Percentiles rank a stretch among this genome's conserved stretches.
Conservation (phyloP, 2,888 invertebrate species). For the Marronus borbonicus region DNA sequence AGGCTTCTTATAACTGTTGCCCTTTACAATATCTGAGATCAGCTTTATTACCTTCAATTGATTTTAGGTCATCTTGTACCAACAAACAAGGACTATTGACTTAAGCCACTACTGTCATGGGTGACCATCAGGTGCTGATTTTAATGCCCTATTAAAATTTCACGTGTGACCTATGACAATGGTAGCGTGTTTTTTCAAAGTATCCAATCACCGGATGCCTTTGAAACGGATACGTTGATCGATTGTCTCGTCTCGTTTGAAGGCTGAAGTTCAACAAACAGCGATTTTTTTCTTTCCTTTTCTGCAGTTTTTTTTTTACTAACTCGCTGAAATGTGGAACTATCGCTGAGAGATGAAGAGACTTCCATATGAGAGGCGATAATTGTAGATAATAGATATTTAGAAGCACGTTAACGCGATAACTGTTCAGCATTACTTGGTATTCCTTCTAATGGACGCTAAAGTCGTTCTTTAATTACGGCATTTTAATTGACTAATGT, state of each 20-base stretch:
- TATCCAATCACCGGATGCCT: neutral
- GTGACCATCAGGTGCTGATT: too few relatives aligned
- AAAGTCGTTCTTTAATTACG: neutral
- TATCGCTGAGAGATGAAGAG: too few relatives aligned
- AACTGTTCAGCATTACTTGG: slow-evolving; percentile 15
- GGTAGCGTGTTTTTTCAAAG: too few relatives aligned
- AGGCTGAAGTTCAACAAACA: slow-evolving; percentile 35
- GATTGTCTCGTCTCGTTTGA: slow-evolving; percentile 7
- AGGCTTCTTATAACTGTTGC: too few relatives aligned
- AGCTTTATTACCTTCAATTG: too few relatives aligned
- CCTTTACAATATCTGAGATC: too few relatives aligned
- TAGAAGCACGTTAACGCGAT: neutral
- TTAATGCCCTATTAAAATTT: too few relatives aligned
- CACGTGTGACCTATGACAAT: too few relatives aligned
- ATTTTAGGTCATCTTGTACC: too few relatives aligned
- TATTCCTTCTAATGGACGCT: neutral
- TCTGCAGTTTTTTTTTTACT: neutral
- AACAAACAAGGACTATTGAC: too few relatives aligned
- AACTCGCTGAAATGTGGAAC: slow-evolving; percentile 22
- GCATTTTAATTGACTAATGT: neutral
- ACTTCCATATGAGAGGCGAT: neutral
- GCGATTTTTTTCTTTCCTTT: slow-evolving; percentile 30
- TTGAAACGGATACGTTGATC: slow-evolving; percentile 6
- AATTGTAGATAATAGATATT: slow-evolving; percentile 13
- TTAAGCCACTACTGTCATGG: too few relatives aligned